Evolutionary conservation across 2,888 invertebrate genomes (phyloP), one percentile per base, ranked within the genome.

Genomic region (Lottia gigantea): DNA sequence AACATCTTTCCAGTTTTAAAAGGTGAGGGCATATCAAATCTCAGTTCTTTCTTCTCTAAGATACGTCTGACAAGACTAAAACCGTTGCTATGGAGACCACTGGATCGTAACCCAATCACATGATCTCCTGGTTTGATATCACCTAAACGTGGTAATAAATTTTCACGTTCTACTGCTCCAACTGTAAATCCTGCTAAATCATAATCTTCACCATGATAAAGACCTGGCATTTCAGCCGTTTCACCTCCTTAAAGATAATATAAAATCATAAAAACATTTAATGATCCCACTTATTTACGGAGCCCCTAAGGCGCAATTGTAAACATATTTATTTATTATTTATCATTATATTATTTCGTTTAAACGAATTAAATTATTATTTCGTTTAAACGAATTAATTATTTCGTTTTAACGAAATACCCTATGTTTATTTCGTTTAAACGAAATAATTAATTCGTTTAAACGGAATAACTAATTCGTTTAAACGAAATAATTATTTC

Each of bases 111-210:
- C 0, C 94, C 97, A 75, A 98, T 92, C 6, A 98, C 90, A 1
- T 94, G 89, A 86, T 98, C 97, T 0, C 95, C 95, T 0, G 91
- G 89, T 64, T 89, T 83, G 72, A 97, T 83, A 31, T 92, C 91
- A 47, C 91, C 88, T 4, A 90, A 89, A 67, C 91, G 91, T 0
- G 97, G 97, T 82, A 96, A 88, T 64, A 96, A 89, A 67, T 92
- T 91, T 0, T 90, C 84, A 76, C 93, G 91, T 88, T 98, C 96
- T 0, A 97, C 95, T 0, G 95, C 94, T 0, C 98, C 98, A 0
- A 98, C 95, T 0, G 95, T 93, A 89, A 98, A 98, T 1, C 98
- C 99, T 16, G 97, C 98, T 67, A 98, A 89, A 89, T 99, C 98
- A 89, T 97, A 98, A 78, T 96, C 95, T 0, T 94, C 95, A 0